A percentile compares a stretch with the other conserved stretches of the same genome.
These are phyloP conservation scores for Manis crassicaudata DNA, from an alignment of 2,797 vertebrate genomes.

Conservation along the genomic window DNA sequence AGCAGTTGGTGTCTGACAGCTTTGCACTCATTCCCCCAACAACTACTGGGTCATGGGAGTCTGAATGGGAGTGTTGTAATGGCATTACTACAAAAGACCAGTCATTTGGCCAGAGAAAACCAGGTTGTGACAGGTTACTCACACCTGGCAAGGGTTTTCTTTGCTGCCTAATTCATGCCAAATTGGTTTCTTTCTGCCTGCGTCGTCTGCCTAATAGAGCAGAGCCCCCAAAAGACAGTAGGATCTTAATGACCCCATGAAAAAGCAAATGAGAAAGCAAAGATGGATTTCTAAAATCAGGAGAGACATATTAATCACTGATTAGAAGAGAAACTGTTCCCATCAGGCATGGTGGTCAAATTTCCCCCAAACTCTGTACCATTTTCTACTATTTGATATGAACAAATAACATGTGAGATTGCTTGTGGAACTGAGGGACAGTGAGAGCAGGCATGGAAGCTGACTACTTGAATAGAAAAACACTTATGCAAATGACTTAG, in stretches of 20 bases:
- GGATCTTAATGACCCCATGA: background rate
- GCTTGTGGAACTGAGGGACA: background rate
- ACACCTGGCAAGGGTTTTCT: slow-evolving; percentile 35
- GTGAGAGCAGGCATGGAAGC: background rate
- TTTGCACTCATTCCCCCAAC: slow-evolving; percentile 67
- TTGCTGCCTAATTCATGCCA: slow-evolving; percentile 39
- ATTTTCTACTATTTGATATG: background rate
- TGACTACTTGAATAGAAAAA: background rate
- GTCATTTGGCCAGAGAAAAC: slow-evolving; percentile 57
- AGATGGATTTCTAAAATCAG: slow-evolving; percentile 23
- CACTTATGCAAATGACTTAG: background rate
- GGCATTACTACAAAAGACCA: slow-evolving; percentile 37
- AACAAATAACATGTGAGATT: background rate
- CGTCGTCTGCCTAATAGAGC: background rate
- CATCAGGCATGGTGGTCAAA: background rate
- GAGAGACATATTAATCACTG: background rate
- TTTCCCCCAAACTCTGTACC: background rate
- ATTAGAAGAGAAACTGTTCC: background rate
- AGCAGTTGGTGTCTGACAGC: slow-evolving; percentile 65
- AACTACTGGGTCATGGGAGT: slow-evolving; percentile 71
- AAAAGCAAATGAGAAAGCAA: slow-evolving; percentile 10
- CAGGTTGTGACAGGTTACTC: slow-evolving; percentile 24
- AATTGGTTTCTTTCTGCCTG: slow-evolving; percentile 23
- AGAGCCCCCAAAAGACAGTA: background rate
- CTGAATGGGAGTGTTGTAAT: slow-evolving; percentile 61